These are phyloP conservation scores for Stigmatopora nigra DNA, from an alignment of 2,113 vertebrate species.

Conservation along the genomic window DNA sequence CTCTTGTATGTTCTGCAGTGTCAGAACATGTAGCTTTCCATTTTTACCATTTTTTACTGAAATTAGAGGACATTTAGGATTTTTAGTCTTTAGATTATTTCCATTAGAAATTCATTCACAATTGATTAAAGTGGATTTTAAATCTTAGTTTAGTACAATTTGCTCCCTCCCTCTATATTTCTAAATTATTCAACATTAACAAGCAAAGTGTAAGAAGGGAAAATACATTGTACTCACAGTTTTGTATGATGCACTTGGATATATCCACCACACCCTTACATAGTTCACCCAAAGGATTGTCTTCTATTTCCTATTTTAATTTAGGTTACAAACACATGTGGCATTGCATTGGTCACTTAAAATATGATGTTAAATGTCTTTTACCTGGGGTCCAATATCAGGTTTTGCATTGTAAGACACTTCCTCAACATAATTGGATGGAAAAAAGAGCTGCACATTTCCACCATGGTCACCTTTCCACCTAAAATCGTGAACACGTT, in stretches of 20 bases:
- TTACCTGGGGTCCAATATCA: conserved; percentile 74
- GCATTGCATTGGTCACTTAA: neutral
- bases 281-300: conserved; percentile 87
- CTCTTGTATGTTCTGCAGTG: conserved; percentile 76
- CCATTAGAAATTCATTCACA: neutral
- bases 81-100: neutral
- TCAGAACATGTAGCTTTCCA: conserved; percentile 78
- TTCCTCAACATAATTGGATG: conserved; percentile 92
- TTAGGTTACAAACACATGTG: conserved; percentile 36
- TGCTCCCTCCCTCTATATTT: neutral
- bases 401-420: conserved; percentile 58
- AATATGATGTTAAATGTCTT: neutral
- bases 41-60: conserved; percentile 71
- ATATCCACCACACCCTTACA: conserved; percentile 89
- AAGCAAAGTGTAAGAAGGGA: neutral
- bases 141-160: neutral
- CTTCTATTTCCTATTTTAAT: conserved; percentile 76
- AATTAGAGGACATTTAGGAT: conserved; percentile 1
- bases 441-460: conserved; percentile 85
- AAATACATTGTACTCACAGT: conserved; percentile 43
- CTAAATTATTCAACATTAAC: neutral
- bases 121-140: neutral
- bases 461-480: conserved; percentile 91
- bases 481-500: conserved; percentile 60
- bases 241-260: conserved; percentile 80